Evolutionary conservation across 2,113 vertebrate genomes (phyloP).

Genomic region (Thunnus maccoyii): DNA sequence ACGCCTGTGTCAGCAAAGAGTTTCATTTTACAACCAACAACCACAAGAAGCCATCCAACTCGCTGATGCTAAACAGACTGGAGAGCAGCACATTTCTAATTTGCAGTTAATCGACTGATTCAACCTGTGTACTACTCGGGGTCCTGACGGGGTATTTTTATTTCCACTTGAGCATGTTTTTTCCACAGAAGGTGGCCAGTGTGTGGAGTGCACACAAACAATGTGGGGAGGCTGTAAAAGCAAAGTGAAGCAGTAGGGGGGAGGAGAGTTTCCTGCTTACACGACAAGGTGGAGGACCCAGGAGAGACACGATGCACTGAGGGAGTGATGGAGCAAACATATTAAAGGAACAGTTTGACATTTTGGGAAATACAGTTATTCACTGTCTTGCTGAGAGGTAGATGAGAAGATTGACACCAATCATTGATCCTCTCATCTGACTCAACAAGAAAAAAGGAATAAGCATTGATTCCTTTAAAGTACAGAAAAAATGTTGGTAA

Average conservation of each 20-base stretch:
- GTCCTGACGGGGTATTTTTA: conserved; percentile 29
- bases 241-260: conserved; percentile 37
- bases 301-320: not conserved
- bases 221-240: conserved; percentile 43
- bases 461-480: too few relatives aligned
- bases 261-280: conserved; percentile 29
- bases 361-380: not conserved
- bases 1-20: conserved; percentile 64
- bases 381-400: too few relatives aligned
- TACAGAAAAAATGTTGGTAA: too few relatives aligned
- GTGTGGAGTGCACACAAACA: conserved; percentile 31
- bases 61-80: conserved; percentile 8
- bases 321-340: not conserved
- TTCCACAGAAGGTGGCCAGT: conserved; percentile 44
- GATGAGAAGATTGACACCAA: too few relatives aligned
- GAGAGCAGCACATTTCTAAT: conserved; percentile 24
- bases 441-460: too few relatives aligned
- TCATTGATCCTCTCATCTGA: too few relatives aligned
- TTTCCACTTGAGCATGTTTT: conserved; percentile 34
- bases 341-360: not conserved
- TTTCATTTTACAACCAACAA: conserved; percentile 50
- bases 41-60: conserved; percentile 25
- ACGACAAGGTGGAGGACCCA: conserved; percentile 12
- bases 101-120: conserved; percentile 27
- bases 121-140: conserved; percentile 29